Evolutionary conservation across 2,888 invertebrate species (phyloP).

Genomic region (Philonicus albiceps): DNA sequence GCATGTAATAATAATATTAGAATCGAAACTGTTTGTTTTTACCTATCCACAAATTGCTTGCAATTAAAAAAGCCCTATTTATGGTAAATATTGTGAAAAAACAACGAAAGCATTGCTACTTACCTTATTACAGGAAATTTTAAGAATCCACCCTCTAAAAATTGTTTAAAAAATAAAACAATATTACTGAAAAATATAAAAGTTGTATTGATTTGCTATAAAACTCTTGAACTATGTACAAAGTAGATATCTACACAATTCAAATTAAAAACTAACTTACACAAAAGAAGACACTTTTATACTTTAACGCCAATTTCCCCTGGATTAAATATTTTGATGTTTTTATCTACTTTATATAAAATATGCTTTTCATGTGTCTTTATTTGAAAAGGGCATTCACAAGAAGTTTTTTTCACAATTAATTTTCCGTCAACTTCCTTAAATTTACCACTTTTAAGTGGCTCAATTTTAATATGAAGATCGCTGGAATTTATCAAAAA

Average conservation of each 20-base stretch:
- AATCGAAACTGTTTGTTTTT: too few species aligned
- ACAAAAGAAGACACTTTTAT: slow-evolving; percentile 46
- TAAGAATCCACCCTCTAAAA: neutral
- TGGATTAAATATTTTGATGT: slow-evolving; percentile 76
- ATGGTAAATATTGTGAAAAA: too few species aligned
- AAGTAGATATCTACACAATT: neutral
- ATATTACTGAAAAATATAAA: neutral
- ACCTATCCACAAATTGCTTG: too few species aligned
- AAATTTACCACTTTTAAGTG: slow-evolving; percentile 76
- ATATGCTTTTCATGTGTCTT: slow-evolving; percentile 57
- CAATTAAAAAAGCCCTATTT: too few species aligned
- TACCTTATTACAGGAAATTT: neutral
- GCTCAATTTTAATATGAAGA: slow-evolving; percentile 70
- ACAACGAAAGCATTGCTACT: neutral
- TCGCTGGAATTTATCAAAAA: slow-evolving; percentile 71
- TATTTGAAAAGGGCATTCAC: slow-evolving; percentile 54
- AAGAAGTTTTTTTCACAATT: slow-evolving; percentile 56
- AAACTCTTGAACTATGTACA: neutral
- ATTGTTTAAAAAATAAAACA: neutral
- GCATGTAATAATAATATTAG: too few species aligned
- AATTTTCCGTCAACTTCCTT: slow-evolving; percentile 77
- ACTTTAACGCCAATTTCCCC: slow-evolving; percentile 66
- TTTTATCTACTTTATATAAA: slow-evolving; percentile 76
- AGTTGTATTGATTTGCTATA: neutral
- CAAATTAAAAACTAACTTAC: neutral